phyloP scores from a whole-genome alignment of 2,113 vertebrate genomes.

The Notiomystis cincta region DNA sequence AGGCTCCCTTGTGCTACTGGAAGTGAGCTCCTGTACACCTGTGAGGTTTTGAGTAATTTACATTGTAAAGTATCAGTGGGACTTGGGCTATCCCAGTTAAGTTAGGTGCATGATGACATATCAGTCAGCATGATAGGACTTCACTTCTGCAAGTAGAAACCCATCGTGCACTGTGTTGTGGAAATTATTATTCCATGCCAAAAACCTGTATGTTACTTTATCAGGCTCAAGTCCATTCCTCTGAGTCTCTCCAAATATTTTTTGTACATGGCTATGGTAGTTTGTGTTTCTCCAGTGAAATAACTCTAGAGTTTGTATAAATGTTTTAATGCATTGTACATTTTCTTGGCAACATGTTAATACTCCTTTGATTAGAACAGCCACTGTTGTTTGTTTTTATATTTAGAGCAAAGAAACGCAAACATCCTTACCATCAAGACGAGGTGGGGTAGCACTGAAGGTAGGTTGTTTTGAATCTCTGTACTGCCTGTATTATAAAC shows the following conservation, averaged over 20 bases:
- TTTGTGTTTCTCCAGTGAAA: neutral
- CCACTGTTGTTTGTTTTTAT: neutral
- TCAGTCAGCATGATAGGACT: neutral
- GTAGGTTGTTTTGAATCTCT: conserved; percentile 10
- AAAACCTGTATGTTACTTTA: neutral
- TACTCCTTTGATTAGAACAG: conserved; percentile 12
- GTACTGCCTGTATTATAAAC: neutral
- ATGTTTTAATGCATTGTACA: neutral
- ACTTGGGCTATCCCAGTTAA: neutral
- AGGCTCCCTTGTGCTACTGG: neutral
- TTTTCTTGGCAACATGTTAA: neutral
- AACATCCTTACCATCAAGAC: neutral
- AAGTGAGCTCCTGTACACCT: neutral
- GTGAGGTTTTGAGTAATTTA: neutral
- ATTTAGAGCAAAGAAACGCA: conserved; percentile 25
- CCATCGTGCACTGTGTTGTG: neutral
- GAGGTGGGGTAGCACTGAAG: neutral
- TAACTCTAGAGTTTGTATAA: neutral
- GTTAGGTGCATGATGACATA: neutral
- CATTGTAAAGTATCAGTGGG: neutral
- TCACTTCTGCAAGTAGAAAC: neutral
- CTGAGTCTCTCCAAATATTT: neutral
- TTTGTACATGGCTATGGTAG: neutral
- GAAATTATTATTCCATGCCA: neutral
- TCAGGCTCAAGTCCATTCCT: neutral